Evolutionary conservation across 37 sponge, comb jelly and placozoan species (phyloP), one percentile per base, ranked within the genome.

Genomic region (Ephydatia muelleri): DNA sequence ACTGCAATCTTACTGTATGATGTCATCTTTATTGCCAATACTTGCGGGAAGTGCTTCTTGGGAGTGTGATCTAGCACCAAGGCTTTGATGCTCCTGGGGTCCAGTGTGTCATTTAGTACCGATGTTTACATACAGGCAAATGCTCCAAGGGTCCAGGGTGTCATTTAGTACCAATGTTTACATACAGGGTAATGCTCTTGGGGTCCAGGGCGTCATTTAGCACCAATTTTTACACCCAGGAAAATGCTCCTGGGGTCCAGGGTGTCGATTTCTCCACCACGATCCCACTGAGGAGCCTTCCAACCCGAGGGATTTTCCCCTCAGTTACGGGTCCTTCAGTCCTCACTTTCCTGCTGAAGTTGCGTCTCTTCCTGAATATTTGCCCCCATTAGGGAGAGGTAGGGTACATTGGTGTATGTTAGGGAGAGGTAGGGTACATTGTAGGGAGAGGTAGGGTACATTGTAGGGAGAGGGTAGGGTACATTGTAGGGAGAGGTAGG

Each of bases 231-330:
- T 66, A 22, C 23, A 1, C 32, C 5, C 74, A 88, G 90, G 90
- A 2, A 80, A 80, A 28, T 89, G 90, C 38, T 75, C 65, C 14
- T 89, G 90, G 90, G 90, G 90, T n/a, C 49, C 33, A 14, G 79
- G 80, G 34, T 89, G 90, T 73, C 67, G 90, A 48, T 89, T 89
- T 39, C 27, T 73, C 67, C 85, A 89, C 85, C 76, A 69, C 3
- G 19, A 72, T 2, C 67, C 72, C 22, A 19, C 79, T 23, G 80
- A 43, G 47, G 47, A 8, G 8, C 47, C 8, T 8, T 8, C 4
- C 47, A 43, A 4, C 47, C 47, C 4, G 8, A 43, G 16, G 57
- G 57, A 57, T 14, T 57, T 57, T 57, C 57, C 57, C 57, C 16
- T 57, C 57, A 57, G 16, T 57, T 21, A 57, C 16, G 57, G 57